Conservation (phyloP, 2,113 vertebrate species). For the Oreotrochilus melanogaster region DNA sequence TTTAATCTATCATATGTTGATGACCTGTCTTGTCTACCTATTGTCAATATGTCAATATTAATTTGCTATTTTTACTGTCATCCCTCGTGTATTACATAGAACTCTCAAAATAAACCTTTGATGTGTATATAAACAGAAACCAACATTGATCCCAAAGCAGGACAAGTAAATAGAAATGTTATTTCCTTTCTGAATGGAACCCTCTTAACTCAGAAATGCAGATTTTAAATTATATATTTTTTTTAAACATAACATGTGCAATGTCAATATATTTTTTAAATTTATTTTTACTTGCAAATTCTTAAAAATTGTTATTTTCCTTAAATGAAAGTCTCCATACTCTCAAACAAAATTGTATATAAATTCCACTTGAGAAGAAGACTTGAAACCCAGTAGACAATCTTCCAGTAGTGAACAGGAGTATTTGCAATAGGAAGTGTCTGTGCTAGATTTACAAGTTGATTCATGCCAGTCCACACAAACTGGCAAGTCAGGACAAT, state of each 20-base stretch:
- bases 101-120: neutral
- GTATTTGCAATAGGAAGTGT: neutral
- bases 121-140: neutral
- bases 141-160: neutral
- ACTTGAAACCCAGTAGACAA: neutral
- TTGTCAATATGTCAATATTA: neutral
- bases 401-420: neutral
- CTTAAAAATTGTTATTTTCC: neutral
- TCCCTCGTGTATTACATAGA: neutral
- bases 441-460: neutral
- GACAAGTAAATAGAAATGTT: neutral
- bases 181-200: neutral
- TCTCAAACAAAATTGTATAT: neutral
- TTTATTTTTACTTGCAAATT: neutral
- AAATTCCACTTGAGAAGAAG: neutral
- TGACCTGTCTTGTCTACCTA: neutral
- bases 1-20: neutral
- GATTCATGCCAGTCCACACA: neutral
- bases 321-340: neutral
- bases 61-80: neutral
- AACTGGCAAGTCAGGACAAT: neutral
- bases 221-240: neutral
- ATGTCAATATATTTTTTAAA: neutral
- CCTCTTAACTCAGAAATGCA: neutral
- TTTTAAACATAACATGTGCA: neutral